phyloP scores from a whole-genome alignment of 2,797 vertebrate genomes.

The Nannoperca obscura region DNA sequence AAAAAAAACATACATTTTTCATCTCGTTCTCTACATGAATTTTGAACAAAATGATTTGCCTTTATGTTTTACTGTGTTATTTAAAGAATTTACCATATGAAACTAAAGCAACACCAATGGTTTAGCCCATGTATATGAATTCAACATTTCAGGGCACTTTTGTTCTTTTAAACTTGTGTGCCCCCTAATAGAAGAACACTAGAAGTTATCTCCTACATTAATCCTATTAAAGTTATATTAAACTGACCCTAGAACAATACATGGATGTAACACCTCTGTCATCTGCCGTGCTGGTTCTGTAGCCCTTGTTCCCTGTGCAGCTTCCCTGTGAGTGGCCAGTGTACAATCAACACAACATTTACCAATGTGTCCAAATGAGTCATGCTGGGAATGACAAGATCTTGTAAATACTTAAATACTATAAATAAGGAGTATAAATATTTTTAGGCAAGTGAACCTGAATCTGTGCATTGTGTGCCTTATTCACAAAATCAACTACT shows the following conservation, averaged over 20 bases:
- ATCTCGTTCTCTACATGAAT: constrained; percentile 55
- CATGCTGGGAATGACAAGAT: constrained; percentile 96
- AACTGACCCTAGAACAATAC: constrained; percentile 65
- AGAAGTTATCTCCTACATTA: constrained; percentile 43
- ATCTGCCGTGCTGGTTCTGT: constrained; percentile 52
- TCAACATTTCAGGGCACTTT: constrained; percentile 59
- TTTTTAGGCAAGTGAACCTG: constrained; percentile 94
- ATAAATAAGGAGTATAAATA: constrained; percentile 90
- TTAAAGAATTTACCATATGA: constrained; percentile 55
- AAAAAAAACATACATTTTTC: constrained; percentile 51
- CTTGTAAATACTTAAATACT: constrained; percentile 92
- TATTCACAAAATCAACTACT: constrained; percentile 91
- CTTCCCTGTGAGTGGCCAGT: constrained; percentile 72
- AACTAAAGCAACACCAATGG: constrained; percentile 62
- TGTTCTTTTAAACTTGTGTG: constrained; percentile 48
- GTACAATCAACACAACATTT: constrained; percentile 87
- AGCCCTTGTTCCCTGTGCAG: constrained; percentile 66
- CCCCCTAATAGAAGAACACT: constrained; percentile 50
- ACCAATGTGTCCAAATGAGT: constrained; percentile 89
- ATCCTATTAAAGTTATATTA: constrained; percentile 49
- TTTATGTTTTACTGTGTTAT: constrained; percentile 60
- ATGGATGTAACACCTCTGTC: constrained; percentile 64
- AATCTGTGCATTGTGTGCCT: constrained; percentile 99
- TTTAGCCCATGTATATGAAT: constrained; percentile 55
- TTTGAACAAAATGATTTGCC: constrained; percentile 65